Percentiles rank a stretch among this genome's conserved stretches.
Conservation (phyloP, 2,888 invertebrate genomes). For the Noctua janthina region DNA sequence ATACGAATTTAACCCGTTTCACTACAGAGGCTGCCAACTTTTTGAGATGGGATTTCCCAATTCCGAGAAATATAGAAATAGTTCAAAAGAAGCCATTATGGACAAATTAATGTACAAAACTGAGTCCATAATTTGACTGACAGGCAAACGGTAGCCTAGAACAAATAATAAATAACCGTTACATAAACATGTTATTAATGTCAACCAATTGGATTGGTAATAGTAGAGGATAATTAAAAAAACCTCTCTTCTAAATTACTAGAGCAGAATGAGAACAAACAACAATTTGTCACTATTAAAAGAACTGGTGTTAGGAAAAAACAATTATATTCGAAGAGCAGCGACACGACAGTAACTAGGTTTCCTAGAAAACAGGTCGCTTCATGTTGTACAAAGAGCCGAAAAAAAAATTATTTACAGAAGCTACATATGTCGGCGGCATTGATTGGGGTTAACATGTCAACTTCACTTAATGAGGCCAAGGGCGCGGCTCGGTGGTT, state of each 20-base stretch:
- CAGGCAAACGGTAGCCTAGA: background rate
- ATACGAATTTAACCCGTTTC: background rate
- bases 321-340: background rate
- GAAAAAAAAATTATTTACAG: slow-evolving; percentile 21
- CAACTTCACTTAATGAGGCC: slow-evolving; percentile 74
- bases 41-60: background rate
- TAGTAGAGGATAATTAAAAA: background rate
- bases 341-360: background rate
- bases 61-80: background rate
- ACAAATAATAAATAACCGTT: background rate
- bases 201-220: background rate
- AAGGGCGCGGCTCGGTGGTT: slow-evolving; percentile 70
- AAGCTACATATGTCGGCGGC: slow-evolving; percentile 39
- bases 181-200: background rate
- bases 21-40: background rate
- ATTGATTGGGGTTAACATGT: slow-evolving; percentile 72
- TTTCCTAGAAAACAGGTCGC: background rate
- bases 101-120: background rate
- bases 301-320: slow-evolving; percentile 2
- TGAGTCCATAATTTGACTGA: background rate
- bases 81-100: too few species aligned
- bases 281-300: slow-evolving; percentile 5
- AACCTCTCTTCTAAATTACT: background rate
- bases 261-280: slow-evolving; percentile 2
- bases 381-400: background rate